Conservation (phyloP, 2,113 vertebrate genomes). For the Perccottus glenii region DNA sequence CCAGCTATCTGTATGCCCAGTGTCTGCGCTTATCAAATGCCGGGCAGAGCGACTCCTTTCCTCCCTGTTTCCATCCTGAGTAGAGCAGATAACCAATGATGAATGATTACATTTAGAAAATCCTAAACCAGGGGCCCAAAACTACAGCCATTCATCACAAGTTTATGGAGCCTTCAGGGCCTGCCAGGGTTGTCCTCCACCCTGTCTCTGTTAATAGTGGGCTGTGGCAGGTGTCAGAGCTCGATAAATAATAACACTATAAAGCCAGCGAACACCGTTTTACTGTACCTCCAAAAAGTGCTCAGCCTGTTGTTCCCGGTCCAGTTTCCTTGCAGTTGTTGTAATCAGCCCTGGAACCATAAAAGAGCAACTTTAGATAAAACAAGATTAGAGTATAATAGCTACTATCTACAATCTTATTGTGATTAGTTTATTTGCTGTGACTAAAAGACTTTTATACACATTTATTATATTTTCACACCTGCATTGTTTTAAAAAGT, state of each 20-base stretch:
- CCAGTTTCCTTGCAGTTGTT: slow-evolving; percentile 95
- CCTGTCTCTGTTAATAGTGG: slow-evolving; percentile 59
- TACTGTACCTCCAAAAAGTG: slow-evolving; percentile 95
- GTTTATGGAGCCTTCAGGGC: slow-evolving; percentile 66
- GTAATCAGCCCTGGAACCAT: slow-evolving; percentile 88
- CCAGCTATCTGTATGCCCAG: slow-evolving; percentile 67
- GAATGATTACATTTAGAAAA: slow-evolving; percentile 74
- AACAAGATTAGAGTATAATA: not conserved
- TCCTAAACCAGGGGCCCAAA: slow-evolving; percentile 59
- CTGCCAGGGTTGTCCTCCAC: slow-evolving; percentile 64
- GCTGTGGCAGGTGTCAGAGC: slow-evolving; percentile 56
- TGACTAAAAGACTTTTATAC: not conserved
- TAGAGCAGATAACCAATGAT: slow-evolving; percentile 73
- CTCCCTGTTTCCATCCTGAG: slow-evolving; percentile 62
- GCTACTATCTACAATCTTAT: not conserved
- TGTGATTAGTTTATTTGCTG: not conserved
- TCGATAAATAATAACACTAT: slow-evolving; percentile 64
- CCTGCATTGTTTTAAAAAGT: not conserved
- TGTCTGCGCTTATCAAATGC: slow-evolving; percentile 71
- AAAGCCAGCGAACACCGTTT: slow-evolving; percentile 30
- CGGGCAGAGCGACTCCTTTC: slow-evolving; percentile 49
- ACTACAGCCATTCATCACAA: slow-evolving; percentile 68
- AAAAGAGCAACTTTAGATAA: slow-evolving; percentile 20
- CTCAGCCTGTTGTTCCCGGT: slow-evolving; percentile 95
- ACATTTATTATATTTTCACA: not conserved